Conservation (phyloP, 2,888 invertebrate species). For the Glyphotaelius pellucidus region DNA sequence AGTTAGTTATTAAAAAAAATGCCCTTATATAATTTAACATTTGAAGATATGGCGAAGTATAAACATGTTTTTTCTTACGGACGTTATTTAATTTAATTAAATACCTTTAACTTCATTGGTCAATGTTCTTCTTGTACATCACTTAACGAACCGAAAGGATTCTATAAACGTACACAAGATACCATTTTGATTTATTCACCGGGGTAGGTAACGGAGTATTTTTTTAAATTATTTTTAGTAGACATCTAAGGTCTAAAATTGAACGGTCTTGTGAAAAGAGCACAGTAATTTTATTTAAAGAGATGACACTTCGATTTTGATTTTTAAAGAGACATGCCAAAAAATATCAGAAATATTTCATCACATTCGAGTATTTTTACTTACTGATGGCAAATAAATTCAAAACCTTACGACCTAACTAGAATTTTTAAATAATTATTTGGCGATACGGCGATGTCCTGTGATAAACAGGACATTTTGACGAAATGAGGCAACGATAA, state of each 20-base stretch:
- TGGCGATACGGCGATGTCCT: background rate
- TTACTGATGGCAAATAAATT: background rate
- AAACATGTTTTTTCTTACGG: too few relatives aligned
- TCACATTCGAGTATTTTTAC: background rate
- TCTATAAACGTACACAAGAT: too few relatives aligned
- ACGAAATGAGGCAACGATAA: constrained; percentile 32
- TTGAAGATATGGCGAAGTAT: too few relatives aligned
- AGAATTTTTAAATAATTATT: constrained; percentile 26
- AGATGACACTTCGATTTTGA: background rate
- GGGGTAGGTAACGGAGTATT: too few relatives aligned
- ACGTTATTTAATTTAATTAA: too few relatives aligned
- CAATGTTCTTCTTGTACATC: too few relatives aligned
- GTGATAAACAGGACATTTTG: constrained; percentile 19
- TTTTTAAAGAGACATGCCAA: background rate
- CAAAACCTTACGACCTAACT: background rate
- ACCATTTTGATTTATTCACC: too few relatives aligned
- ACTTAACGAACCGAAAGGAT: too few relatives aligned
- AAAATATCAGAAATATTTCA: background rate
- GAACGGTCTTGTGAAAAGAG: background rate
- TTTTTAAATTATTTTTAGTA: background rate
- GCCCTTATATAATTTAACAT: too few relatives aligned
- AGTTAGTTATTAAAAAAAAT: too few relatives aligned
- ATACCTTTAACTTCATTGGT: too few relatives aligned
- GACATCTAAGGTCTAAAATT: background rate
- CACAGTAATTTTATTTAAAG: background rate